These are phyloP conservation scores for Scaptomyza reducta DNA, from an alignment of 2,888 invertebrate species.

Conservation along the genomic window DNA sequence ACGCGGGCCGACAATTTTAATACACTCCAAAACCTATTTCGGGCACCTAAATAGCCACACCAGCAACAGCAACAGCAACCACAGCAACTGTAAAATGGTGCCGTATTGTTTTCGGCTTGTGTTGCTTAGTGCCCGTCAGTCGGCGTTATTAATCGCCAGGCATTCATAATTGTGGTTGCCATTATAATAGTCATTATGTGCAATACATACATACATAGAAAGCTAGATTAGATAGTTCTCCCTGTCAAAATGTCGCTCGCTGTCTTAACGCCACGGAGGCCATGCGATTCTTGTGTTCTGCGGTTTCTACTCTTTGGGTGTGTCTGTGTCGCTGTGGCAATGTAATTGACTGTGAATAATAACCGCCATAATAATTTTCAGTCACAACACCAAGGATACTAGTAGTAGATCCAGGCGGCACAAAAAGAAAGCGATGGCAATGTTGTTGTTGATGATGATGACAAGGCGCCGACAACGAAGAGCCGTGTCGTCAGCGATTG, in stretches of 20 bases:
- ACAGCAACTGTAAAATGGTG: constrained; percentile 29
- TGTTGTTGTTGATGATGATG: constrained; percentile 74
- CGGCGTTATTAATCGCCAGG: constrained; percentile 73
- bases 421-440: constrained; percentile 49
- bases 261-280: constrained; percentile 51
- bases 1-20: constrained; percentile 57
- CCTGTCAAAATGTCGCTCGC: constrained; percentile 73
- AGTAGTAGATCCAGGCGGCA: constrained; percentile 31
- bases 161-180: constrained; percentile 78
- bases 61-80: constrained; percentile 37
- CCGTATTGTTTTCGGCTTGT: constrained; percentile 28
- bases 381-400: constrained; percentile 57
- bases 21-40: constrained; percentile 68
- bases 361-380: constrained; percentile 81
- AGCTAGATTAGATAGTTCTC: constrained; percentile 71
- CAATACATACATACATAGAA: constrained; percentile 48
- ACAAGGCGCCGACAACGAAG: constrained; percentile 35
- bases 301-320: constrained; percentile 19
- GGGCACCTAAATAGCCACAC: constrained; percentile 31
- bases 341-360: constrained; percentile 81
- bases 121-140: constrained; percentile 45
- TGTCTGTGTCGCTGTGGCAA: constrained; percentile 62
- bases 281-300: constrained; percentile 37
- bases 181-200: constrained; percentile 79
- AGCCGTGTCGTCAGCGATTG: constrained; percentile 33